Evolutionary conservation across 1,140 invertebrate genomes (phyloP).

Genomic region (Monochamus saltuarius): DNA sequence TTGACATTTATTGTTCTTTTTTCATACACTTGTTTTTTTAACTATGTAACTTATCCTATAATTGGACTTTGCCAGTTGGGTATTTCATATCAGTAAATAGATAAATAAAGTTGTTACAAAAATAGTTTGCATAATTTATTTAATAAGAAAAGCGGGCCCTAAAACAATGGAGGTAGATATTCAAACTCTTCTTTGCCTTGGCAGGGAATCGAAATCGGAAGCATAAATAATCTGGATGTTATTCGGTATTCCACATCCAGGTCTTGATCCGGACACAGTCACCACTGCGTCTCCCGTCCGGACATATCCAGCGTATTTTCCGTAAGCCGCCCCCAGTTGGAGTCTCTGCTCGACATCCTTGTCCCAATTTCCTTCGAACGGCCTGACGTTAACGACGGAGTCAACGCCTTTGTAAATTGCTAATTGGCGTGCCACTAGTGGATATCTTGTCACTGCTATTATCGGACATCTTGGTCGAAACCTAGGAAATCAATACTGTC

Average conservation of each 20-base stretch:
- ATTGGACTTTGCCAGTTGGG: too few species aligned
- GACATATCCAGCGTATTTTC: constrained; percentile 62
- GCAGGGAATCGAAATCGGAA: constrained; percentile 44
- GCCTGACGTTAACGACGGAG: constrained; percentile 32
- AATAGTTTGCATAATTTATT: too few species aligned
- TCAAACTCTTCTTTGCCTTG: constrained; percentile 1
- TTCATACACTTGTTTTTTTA: too few species aligned
- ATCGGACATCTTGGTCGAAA: constrained; percentile 84
- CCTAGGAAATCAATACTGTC: constrained; percentile 49
- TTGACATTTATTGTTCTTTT: too few species aligned
- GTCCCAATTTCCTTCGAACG: constrained; percentile 27
- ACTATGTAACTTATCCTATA: too few species aligned
- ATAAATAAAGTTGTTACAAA: too few species aligned
- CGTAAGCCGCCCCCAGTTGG: constrained; percentile 65
- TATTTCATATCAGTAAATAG: too few species aligned
- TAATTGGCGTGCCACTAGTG: constrained; percentile 68
- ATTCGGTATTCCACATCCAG: constrained; percentile 72
- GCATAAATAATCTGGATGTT: constrained; percentile 68
- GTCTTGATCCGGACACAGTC: constrained; percentile 69
- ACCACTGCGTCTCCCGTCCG: constrained; percentile 66
- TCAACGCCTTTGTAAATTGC: constrained; percentile 74
- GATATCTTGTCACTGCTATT: constrained; percentile 75
- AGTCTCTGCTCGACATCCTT: constrained; percentile 72
- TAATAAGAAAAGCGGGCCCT: too few species aligned
- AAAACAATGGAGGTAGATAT: too few species aligned